phyloP scores from a whole-genome alignment of 2,113 vertebrate genomes.

The Heterochromis multidens region DNA sequence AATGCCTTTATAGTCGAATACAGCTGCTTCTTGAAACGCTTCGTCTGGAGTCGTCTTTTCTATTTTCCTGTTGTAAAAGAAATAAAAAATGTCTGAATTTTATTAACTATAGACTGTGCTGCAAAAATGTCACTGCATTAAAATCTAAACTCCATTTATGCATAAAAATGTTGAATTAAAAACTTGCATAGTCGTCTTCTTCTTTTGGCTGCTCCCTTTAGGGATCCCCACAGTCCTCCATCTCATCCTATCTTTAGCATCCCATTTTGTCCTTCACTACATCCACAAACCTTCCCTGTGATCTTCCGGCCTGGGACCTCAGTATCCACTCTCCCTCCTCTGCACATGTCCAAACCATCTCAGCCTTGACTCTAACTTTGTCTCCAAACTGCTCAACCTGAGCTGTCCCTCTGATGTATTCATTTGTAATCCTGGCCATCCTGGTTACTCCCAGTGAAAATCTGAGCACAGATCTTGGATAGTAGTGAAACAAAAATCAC shows the following conservation, averaged over 20 bases:
- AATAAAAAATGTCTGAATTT: background rate
- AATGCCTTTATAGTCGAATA: conserved; percentile 81
- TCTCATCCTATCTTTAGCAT: background rate
- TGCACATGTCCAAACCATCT: background rate
- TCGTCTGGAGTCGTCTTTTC: conserved; percentile 55
- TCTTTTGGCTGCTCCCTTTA: background rate
- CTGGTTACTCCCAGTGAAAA: background rate
- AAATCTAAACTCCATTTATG: background rate
- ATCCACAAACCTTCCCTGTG: background rate
- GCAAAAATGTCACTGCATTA: background rate
- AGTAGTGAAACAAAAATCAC: background rate
- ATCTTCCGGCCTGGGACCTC: background rate
- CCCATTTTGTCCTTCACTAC: background rate
- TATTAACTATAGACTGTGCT: background rate
- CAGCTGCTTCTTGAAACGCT: conserved; percentile 77
- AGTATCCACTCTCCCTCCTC: background rate
- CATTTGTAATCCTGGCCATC: background rate
- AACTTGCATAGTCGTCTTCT: background rate
- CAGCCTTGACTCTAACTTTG: background rate
- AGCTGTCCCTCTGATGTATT: background rate
- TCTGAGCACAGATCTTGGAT: background rate
- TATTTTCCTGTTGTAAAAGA: background rate
- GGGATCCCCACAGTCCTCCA: background rate
- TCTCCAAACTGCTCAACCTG: background rate
- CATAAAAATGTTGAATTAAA: background rate